These are phyloP conservation scores for Ophion costatus DNA, from an alignment of 2,888 invertebrate genomes.

Conservation along the genomic window DNA sequence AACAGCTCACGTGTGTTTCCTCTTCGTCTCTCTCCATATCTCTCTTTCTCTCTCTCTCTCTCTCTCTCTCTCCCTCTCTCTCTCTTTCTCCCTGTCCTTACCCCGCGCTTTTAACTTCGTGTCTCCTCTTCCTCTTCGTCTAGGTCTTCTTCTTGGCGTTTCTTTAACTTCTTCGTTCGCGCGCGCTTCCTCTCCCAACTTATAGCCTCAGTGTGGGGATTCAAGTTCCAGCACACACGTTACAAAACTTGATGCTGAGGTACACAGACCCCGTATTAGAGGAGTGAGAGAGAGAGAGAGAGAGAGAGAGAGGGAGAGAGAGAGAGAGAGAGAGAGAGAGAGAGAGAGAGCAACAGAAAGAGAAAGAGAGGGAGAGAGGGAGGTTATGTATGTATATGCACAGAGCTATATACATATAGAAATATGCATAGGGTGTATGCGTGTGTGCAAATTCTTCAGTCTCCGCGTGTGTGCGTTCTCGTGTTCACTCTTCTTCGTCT, in stretches of 20 bases:
- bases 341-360: too few relatives aligned
- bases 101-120: too few relatives aligned
- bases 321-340: too few relatives aligned
- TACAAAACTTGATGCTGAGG: too few relatives aligned
- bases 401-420: too few relatives aligned
- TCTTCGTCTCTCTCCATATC: slow-evolving; percentile 41
- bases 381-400: too few relatives aligned
- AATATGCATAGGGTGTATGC: background rate
- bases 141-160: background rate
- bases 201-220: slow-evolving; percentile 17
- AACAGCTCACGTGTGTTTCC: slow-evolving; percentile 64
- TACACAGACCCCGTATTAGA: too few relatives aligned
- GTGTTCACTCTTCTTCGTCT: background rate
- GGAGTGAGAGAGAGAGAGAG: too few relatives aligned
- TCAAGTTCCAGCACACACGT: slow-evolving; percentile 22
- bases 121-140: background rate
- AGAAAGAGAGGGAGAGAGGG: too few relatives aligned
- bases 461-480: background rate
- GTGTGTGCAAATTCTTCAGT: background rate
- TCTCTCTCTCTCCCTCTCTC: slow-evolving; percentile 27
- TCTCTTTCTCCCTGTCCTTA: background rate
- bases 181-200: slow-evolving; percentile 49
- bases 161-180: slow-evolving; percentile 34
- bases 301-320: too few relatives aligned
- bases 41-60: slow-evolving; percentile 35